A percentile compares a stretch with the other conserved stretches of the same genome.
phyloP scores from a whole-genome alignment of 2,797 vertebrate species.

The Phrynocephalus vlangalii region DNA sequence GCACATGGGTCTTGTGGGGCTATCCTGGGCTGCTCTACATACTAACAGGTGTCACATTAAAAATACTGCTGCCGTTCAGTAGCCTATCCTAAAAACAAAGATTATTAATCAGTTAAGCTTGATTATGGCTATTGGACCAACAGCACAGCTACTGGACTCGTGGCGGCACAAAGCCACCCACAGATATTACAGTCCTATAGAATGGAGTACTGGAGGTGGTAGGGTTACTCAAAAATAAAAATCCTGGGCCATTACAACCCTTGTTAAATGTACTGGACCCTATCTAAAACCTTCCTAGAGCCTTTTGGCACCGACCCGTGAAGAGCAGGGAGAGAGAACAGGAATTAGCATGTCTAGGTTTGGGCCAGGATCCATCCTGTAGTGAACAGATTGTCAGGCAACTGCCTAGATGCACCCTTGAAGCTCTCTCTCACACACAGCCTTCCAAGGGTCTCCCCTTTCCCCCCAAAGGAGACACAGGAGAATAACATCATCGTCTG shows the following conservation, averaged over 20 bases:
- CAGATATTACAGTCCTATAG: not conserved
- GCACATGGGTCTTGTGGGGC: not conserved
- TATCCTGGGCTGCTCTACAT: not conserved
- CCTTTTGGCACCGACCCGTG: too few relatives aligned
- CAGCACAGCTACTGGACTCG: too few relatives aligned
- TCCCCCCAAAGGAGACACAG: not conserved
- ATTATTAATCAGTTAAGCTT: too few relatives aligned
- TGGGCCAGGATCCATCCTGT: not conserved
- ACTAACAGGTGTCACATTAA: not conserved
- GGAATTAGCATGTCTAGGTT: not conserved
- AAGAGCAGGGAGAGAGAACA: not conserved
- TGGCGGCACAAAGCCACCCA: not conserved
- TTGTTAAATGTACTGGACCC: not conserved
- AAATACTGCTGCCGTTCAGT: not conserved
- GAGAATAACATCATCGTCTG: not conserved
- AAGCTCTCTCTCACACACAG: too few relatives aligned
- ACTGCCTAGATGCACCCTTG: not conserved
- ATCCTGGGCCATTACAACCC: not conserved
- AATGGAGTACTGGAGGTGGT: not conserved
- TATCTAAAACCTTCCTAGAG: not conserved
- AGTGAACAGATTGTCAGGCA: not conserved
- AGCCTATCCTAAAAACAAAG: too few relatives aligned
- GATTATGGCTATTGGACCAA: not conserved
- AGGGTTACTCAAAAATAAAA: not conserved
- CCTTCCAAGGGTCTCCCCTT: not conserved